Base-by-base conservation (phyloP, 2,888 invertebrate genomes). In the Sisyra nigra region DNA sequence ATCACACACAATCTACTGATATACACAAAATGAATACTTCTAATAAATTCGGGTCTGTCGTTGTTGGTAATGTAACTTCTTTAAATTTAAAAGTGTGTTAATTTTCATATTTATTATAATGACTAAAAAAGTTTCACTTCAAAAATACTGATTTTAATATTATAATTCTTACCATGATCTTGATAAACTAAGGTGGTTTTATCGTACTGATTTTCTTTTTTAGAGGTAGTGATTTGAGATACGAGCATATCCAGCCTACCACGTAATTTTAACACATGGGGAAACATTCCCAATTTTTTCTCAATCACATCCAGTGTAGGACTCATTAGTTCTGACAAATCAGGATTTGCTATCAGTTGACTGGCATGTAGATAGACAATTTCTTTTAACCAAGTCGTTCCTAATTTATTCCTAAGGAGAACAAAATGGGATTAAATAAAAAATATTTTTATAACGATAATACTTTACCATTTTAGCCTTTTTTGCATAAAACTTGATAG, bases 401-500 rank as follows among this genome's bases (percentile, higher is more conserved):
- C 72, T 34, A 65, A 62, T 51, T 68, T 65, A 52, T 69, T 65
- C 53, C 72, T 73, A 51, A 37, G n/a, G n/a, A n/a, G n/a, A n/a
- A n/a, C n/a, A 60, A 56, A 46, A 44, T 44, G 44, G 40, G 36
- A 29, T 32, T 2, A 44, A 30, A 14, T 40, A n/a, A 38, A 36
- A 14, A 33, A 31, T 33, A 31, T 31, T 8, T 29, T 34, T 32
- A 31, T 15, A 30, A 35, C 2, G n/a, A 37, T 35, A 30, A 24
- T 8, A 44, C 19, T 44, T 75, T 56, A 85, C 81, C 71, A 66
- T 52, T 68, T 64, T 1, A 79, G 78, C 57, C 76, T 83, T 49
- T 74, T 74, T 45, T 76, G 69, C 48, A 87, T 69, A 60, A 81
- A 66, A 3, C 61, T 58, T 0, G 76, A 74, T 1, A 93, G 65